Conservation (phyloP, 2,113 vertebrate genomes). For the Onychostruthus taczanowskii region DNA sequence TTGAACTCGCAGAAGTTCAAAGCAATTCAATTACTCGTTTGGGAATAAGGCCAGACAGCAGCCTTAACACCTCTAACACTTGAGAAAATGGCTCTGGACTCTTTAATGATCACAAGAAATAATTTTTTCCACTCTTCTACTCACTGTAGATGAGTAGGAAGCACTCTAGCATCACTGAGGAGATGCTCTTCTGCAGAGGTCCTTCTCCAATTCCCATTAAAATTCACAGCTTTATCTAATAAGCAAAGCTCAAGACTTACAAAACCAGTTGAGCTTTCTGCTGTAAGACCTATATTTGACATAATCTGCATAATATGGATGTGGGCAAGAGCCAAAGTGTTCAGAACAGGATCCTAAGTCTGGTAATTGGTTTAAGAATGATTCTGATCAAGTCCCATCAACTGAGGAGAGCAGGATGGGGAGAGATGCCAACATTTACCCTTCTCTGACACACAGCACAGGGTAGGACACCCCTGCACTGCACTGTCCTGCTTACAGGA, state of each 20-base stretch:
- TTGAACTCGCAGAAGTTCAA: slow-evolving; percentile 45
- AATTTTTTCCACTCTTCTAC: slow-evolving; percentile 5
- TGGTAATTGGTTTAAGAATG: slow-evolving; percentile 39
- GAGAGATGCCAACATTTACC: background rate
- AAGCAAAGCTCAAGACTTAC: background rate
- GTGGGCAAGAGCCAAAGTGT: slow-evolving; percentile 28
- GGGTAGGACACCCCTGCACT: background rate
- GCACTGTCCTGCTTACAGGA: background rate
- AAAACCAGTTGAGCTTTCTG: background rate
- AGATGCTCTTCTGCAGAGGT: background rate
- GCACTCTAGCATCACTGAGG: background rate
- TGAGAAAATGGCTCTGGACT: slow-evolving; percentile 49
- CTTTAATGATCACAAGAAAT: slow-evolving; percentile 22
- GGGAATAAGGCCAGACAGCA: slow-evolving; percentile 55
- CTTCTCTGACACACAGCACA: background rate
- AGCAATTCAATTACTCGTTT: slow-evolving; percentile 55
- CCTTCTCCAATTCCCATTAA: slow-evolving; percentile 10
- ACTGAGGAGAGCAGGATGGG: background rate
- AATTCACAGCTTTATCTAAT: slow-evolving; percentile 15
- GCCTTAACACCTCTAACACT: slow-evolving; percentile 40
- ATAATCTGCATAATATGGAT: slow-evolving; percentile 5
- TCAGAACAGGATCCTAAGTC: slow-evolving; percentile 26
- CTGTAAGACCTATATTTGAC: background rate
- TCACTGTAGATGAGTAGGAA: background rate
- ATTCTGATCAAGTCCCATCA: slow-evolving; percentile 24